phyloP scores from a whole-genome alignment of 2,113 vertebrate species.

The Brienomyrus brachyistius region DNA sequence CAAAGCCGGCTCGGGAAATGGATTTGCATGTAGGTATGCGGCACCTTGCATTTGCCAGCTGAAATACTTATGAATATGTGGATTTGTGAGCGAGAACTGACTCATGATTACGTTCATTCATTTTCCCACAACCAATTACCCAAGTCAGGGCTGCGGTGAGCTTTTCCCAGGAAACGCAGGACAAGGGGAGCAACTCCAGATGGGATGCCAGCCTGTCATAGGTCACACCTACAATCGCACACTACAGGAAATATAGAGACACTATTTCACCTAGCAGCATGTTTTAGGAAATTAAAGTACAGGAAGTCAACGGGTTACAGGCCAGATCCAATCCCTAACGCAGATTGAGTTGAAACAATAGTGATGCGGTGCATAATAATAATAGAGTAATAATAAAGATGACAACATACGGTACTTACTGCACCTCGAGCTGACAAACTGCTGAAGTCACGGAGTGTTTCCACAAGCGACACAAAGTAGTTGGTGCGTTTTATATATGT shows the following conservation, averaged over 20 bases:
- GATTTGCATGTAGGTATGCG: slow-evolving; percentile 19
- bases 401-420: neutral
- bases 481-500: neutral
- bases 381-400: neutral
- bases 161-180: neutral
- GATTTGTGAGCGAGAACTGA: neutral
- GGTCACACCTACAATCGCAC: neutral
- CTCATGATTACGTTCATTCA: neutral
- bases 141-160: neutral
- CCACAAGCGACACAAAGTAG: neutral
- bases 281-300: neutral
- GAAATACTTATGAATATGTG: neutral
- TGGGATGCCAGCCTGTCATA: neutral
- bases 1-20: slow-evolving; percentile 8
- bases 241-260: neutral
- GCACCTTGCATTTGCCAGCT: neutral
- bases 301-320: neutral
- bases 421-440: neutral
- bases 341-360: neutral
- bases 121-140: neutral
- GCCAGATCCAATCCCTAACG: neutral
- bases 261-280: neutral
- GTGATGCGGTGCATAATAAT: neutral
- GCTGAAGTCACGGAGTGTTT: neutral
- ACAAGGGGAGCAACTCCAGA: neutral